These are phyloP conservation scores for Aurelia aurita DNA, from an alignment of 30 jellyfish, hydroid and myxozoan genomes.

Conservation along the genomic window DNA sequence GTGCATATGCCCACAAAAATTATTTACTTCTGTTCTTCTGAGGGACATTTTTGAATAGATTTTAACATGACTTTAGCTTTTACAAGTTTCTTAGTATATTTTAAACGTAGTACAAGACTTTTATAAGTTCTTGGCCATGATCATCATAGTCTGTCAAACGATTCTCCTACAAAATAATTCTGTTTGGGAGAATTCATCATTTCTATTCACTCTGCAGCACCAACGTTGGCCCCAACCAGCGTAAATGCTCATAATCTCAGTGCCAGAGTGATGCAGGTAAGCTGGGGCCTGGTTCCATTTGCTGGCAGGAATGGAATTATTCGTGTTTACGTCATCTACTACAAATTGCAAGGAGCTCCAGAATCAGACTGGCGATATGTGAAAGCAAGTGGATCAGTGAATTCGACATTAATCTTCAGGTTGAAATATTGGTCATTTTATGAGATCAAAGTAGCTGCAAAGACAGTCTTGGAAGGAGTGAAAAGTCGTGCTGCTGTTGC, in stretches of 20 bases:
- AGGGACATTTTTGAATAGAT: too few species aligned
- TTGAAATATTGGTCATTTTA: conserved; percentile 34
- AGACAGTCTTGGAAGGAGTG: conserved; percentile 12
- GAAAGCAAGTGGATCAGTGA: conserved; percentile 23
- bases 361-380: conserved; percentile 25
- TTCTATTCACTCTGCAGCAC: neutral
- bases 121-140: too few species aligned
- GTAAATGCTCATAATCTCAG: conserved; percentile 22
- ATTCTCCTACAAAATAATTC: too few species aligned
- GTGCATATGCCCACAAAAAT: too few species aligned
- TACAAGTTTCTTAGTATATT: too few species aligned
- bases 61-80: too few species aligned
- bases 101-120: too few species aligned
- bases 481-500: conserved; percentile 34
- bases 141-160: too few species aligned
- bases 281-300: conserved; percentile 37
- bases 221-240: conserved; percentile 3
- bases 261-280: conserved; percentile 20
- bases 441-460: conserved; percentile 46
- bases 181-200: too few species aligned
- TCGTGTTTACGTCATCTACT: conserved; percentile 24
- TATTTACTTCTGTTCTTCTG: too few species aligned
- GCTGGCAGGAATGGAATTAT: conserved; percentile 31
- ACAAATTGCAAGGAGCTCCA: conserved; percentile 27
- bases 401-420: neutral